Base-by-base conservation (phyloP, 2,888 invertebrate species). In the Drosophila dives region DNA sequence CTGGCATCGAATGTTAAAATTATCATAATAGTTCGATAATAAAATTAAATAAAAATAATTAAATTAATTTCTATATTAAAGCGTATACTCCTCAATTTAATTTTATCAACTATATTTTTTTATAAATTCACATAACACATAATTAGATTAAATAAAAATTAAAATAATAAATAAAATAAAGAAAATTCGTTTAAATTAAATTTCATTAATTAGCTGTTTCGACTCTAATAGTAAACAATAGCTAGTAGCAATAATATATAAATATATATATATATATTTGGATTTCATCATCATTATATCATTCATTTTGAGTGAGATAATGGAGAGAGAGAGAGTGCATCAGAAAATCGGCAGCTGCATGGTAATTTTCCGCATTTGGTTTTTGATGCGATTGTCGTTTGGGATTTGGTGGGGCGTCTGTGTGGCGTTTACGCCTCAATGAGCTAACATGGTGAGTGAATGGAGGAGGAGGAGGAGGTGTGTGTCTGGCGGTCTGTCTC, bases 381-480 rank as follows among this genome's bases (percentile, higher is more conserved):
- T 36, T 77, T 77, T 77, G 77, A 65, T 73, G 51, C 74, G 64
- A 73, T 69, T 76, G 63, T 72, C 69, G 68, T 53, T 77, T 54
- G 26, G 61, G 54, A 55, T 64, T 64, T 64, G 64, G 42, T 68
- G 59, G 61, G 56, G 48, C 58, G 65, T 68, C 63, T 75, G 64
- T 62, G 56, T 65, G 67, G 40, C 59, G 66, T 81, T 83, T 40
- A 76, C 77, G 70, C 72, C 69, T 77, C 84, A 79, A 60, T 75
- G 79, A 72, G 56, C 64, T 69, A 56, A 32, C 60, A 67, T 58
- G 54, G 49, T 26, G 36, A 8, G 29, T 17, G 42, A n/a, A 15
- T 29, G 26, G 11, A 2, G 23, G 23, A 23, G 26, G 11, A 2
- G 23, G 23, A 23, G 26, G 11, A 20, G 45, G 20, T 11, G 26